These are phyloP conservation scores for Melinaea marsaeus DNA, from an alignment of 2,888 invertebrate species.

Conservation along the genomic window DNA sequence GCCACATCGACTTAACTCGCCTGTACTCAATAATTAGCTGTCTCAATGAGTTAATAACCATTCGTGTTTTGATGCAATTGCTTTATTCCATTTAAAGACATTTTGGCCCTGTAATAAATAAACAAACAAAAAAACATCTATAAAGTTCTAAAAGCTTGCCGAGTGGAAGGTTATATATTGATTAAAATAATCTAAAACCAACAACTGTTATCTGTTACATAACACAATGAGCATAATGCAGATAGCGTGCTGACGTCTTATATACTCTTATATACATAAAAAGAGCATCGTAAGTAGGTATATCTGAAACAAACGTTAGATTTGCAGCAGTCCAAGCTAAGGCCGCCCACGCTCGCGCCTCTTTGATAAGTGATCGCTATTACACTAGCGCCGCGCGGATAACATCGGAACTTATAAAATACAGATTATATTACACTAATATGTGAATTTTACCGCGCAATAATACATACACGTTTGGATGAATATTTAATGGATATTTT, in stretches of 20 bases:
- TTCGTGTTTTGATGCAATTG: too few relatives aligned
- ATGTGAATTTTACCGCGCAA: too few relatives aligned
- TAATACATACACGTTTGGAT: too few relatives aligned
- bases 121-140: too few relatives aligned
- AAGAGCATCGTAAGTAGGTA: too few relatives aligned
- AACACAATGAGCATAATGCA: slow-evolving; percentile 24
- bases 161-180: too few relatives aligned
- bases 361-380: slow-evolving; percentile 35
- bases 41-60: slow-evolving; percentile 16
- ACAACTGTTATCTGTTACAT: slow-evolving; percentile 9
- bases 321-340: slow-evolving; percentile 37
- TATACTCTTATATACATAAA: slow-evolving; percentile 12
- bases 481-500: too few relatives aligned
- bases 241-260: slow-evolving; percentile 9
- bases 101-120: too few relatives aligned
- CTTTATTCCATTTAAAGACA: too few relatives aligned
- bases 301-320: slow-evolving; percentile 12
- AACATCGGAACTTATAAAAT: slow-evolving; percentile 16
- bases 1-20: background rate
- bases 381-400: slow-evolving; percentile 40
- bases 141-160: too few relatives aligned
- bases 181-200: background rate
- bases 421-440: too few relatives aligned
- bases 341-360: slow-evolving; percentile 42
- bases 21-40: slow-evolving; percentile 22